Evolutionary conservation across 2,888 invertebrate species (phyloP).

Genomic region (Schizaphis graminum): DNA sequence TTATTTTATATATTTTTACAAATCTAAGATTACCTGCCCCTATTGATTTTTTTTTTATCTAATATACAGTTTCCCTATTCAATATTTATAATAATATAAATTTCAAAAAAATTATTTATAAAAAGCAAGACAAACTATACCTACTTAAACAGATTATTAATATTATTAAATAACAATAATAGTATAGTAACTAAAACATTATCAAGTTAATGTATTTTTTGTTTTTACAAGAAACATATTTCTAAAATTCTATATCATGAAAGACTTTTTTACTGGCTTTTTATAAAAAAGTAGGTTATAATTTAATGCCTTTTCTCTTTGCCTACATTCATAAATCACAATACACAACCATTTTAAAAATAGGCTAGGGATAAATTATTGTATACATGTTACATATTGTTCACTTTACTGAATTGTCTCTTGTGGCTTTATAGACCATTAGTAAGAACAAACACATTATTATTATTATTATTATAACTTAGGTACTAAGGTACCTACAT

Average conservation of each 20-base stretch:
- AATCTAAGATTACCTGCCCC: not conserved
- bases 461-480: not conserved
- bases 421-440: not conserved
- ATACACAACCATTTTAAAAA: not conserved
- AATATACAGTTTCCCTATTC: not conserved
- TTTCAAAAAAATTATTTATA: not conserved
- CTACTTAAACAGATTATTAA: not conserved
- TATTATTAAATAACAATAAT: not conserved
- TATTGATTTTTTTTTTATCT: not conserved
- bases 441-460: not conserved
- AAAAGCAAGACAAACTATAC: not conserved
- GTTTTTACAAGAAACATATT: not conserved
- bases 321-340: not conserved
- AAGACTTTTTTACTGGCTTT: not conserved
- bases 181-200: not conserved
- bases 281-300: not conserved
- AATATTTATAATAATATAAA: not conserved
- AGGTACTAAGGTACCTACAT: not conserved
- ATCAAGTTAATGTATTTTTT: not conserved
- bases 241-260: not conserved
- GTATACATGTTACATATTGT: not conserved
- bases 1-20: not conserved
- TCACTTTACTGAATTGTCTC: not conserved
- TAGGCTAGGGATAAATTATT: not conserved
- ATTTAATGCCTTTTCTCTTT: not conserved